Evolutionary conservation across 2,797 vertebrate species (phyloP).

Genomic region (Pseudocheirus occidentalis): DNA sequence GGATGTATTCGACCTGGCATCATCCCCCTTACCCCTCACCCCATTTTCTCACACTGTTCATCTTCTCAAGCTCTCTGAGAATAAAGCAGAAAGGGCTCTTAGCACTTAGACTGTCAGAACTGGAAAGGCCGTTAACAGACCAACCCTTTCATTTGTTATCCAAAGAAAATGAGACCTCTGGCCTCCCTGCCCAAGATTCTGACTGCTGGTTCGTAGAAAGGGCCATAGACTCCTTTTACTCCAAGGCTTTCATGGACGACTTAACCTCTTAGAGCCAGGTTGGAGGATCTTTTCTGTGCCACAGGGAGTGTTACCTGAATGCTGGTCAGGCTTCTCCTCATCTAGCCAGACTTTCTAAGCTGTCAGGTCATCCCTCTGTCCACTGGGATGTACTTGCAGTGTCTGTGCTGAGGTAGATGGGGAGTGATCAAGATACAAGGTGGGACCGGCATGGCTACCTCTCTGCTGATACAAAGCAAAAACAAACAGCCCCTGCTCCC

Average conservation of each 20-base stretch:
- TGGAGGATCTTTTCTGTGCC: not conserved
- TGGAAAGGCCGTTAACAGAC: not conserved
- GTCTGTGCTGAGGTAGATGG: not conserved
- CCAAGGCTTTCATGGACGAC: not conserved
- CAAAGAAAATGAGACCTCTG: not conserved
- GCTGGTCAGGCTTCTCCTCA: not conserved
- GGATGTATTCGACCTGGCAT: not conserved
- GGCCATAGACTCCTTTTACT: not conserved
- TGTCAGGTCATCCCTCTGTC: not conserved
- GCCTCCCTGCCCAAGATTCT: not conserved
- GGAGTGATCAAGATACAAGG: not conserved
- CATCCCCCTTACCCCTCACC: no score
- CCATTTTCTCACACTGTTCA: fast-evolving
- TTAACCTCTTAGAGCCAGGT: not conserved
- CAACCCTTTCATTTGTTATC: not conserved
- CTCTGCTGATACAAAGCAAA: not conserved
- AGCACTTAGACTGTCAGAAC: not conserved
- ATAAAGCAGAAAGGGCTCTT: not conserved
- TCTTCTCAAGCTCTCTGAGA: not conserved
- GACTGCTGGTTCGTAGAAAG: not conserved
- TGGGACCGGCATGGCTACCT: not conserved
- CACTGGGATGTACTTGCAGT: not conserved
- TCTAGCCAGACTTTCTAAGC: not conserved
- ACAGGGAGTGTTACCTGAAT: not conserved
- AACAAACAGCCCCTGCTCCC: not conserved